Percentiles rank a stretch among this genome's conserved stretches.
These are phyloP conservation scores for Odontomachus brunneus DNA, from an alignment of 1,140 invertebrate species.

Conservation along the genomic window DNA sequence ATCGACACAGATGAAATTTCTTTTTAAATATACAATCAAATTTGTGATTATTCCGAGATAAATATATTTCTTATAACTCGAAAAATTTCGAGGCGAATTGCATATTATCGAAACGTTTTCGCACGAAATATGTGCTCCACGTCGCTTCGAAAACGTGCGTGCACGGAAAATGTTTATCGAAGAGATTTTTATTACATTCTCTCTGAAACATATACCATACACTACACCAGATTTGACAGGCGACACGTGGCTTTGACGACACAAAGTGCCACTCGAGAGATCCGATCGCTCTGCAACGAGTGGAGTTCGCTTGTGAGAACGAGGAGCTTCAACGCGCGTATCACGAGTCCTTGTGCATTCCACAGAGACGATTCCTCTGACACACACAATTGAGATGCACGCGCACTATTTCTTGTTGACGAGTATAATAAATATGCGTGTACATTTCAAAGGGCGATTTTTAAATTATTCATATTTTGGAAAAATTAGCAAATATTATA, in stretches of 20 bases:
- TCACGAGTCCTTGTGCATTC: slow-evolving; percentile 59
- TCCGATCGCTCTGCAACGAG: slow-evolving; percentile 51
- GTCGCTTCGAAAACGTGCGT: not conserved
- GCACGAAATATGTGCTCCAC: slow-evolving; percentile 13
- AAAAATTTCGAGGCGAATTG: too few species aligned
- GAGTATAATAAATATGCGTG: slow-evolving; percentile 43
- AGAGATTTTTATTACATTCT: slow-evolving; percentile 48
- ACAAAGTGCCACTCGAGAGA: slow-evolving; percentile 56
- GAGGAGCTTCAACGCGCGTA: slow-evolving; percentile 49
- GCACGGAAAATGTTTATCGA: slow-evolving; percentile 47
- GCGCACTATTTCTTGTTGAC: slow-evolving; percentile 10
- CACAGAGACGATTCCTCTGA: not conserved
- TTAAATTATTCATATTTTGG: not conserved
- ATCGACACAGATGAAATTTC: too few species aligned
- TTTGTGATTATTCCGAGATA: too few species aligned
- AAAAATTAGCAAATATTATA: not conserved
- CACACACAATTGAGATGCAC: slow-evolving; percentile 45
- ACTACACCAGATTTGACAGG: slow-evolving; percentile 53
- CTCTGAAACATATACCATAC: slow-evolving; percentile 28
- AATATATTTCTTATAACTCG: too few species aligned
- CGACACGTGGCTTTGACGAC: slow-evolving; percentile 64
- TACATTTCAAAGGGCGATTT: slow-evolving; percentile 3
- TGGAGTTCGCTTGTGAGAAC: slow-evolving; percentile 54
- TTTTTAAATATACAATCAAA: too few species aligned
- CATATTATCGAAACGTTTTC: slow-evolving; percentile 35